These are phyloP conservation scores for Microtus pennsylvanicus DNA, from an alignment of 2,113 vertebrate species.

Conservation along the genomic window DNA sequence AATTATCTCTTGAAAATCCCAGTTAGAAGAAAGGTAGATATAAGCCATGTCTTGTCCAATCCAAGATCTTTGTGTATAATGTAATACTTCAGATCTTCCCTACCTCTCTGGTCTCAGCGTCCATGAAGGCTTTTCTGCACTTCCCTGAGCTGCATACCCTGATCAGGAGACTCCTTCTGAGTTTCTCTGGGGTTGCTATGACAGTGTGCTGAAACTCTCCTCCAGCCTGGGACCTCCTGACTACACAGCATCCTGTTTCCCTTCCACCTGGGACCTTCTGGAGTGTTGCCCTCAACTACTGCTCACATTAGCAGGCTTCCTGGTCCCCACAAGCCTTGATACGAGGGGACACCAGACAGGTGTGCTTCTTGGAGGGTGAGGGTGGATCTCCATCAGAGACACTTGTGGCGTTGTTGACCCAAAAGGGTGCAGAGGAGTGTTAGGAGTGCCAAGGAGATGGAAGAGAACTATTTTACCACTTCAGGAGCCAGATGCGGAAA, in stretches of 20 bases:
- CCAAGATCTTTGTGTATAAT: not conserved
- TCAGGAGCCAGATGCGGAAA: not conserved
- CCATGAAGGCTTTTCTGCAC: not conserved
- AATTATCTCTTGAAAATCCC: not conserved
- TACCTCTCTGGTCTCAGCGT: not conserved
- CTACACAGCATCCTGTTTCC: not conserved
- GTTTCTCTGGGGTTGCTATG: fast-evolving
- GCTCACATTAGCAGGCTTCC: not conserved
- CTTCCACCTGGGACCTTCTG: not conserved
- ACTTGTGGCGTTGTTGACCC: too few relatives aligned
- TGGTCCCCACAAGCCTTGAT: not conserved
- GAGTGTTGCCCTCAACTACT: not conserved
- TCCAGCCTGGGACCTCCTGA: not conserved
- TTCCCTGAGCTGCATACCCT: not conserved
- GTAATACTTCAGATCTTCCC: not conserved
- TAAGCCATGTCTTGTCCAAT: not conserved
- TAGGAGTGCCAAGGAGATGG: not conserved
- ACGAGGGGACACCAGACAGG: not conserved
- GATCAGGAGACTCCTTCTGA: not conserved
- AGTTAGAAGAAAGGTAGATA: not conserved
- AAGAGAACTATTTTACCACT: not conserved
- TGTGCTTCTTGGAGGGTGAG: not conserved
- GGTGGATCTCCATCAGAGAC: not conserved
- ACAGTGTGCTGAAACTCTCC: not conserved
- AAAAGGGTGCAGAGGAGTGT: not conserved